phyloP scores from a whole-genome alignment of 1,140 invertebrate species.

The Adoxophyes honmai region DNA sequence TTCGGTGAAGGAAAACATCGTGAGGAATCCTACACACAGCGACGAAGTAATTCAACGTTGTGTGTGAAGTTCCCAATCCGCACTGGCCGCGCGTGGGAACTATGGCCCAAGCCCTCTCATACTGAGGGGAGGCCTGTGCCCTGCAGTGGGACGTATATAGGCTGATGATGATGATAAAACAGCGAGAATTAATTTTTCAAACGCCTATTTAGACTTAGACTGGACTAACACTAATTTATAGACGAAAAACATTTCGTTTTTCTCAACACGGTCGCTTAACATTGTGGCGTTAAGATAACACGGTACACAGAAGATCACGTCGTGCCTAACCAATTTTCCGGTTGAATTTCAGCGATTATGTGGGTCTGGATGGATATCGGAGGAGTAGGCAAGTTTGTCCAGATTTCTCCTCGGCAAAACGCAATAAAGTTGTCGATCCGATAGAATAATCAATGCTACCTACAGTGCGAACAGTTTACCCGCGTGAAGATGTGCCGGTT shows the following conservation, averaged over 20 bases:
- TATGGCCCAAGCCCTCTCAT: too few relatives aligned
- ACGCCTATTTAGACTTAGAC: background rate
- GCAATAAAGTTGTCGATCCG: background rate
- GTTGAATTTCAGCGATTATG: background rate
- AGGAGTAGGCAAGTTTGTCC: background rate
- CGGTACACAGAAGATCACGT: background rate
- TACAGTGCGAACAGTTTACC: background rate
- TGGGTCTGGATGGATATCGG: background rate
- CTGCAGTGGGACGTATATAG: too few relatives aligned
- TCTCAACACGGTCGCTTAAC: background rate
- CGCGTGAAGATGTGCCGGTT: background rate
- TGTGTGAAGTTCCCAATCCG: too few relatives aligned
- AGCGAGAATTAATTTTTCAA: background rate
- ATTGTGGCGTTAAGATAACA: background rate
- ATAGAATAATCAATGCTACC: background rate
- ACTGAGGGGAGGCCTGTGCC: too few relatives aligned
- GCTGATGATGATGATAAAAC: too few relatives aligned
- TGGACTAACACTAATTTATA: background rate
- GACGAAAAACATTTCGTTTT: background rate
- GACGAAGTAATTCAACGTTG: too few relatives aligned
- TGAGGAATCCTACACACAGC: too few relatives aligned
- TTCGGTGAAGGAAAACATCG: too few relatives aligned
- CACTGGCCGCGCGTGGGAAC: too few relatives aligned
- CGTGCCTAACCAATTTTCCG: background rate
- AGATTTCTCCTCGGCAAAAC: background rate